Evolutionary conservation across 2,113 vertebrate species (phyloP).

Genomic region (Apteryx mantelli): DNA sequence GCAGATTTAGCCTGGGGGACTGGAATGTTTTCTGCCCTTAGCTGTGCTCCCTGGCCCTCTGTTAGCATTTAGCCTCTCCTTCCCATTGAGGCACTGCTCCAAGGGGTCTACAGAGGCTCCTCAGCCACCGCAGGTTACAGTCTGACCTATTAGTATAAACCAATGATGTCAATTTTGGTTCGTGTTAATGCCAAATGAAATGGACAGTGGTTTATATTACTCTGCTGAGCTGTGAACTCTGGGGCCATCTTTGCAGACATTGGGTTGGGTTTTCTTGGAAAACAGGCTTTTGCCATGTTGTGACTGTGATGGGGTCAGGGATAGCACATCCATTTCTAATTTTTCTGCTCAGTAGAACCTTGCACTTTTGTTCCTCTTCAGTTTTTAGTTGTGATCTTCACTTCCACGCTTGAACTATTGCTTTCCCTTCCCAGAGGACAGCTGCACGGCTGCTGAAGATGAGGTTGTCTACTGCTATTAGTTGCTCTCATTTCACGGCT

Average conservation of each 20-base stretch:
- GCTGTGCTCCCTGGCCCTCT: background rate
- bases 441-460: background rate
- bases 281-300: background rate
- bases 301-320: background rate
- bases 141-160: background rate
- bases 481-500: background rate
- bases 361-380: background rate
- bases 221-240: background rate
- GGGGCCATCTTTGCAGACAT: background rate
- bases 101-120: background rate
- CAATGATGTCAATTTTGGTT: background rate
- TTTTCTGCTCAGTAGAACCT: background rate
- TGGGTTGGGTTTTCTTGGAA: background rate
- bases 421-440: background rate
- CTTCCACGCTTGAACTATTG: background rate
- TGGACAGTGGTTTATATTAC: background rate
- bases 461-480: background rate
- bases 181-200: background rate
- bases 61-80: background rate
- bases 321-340: background rate
- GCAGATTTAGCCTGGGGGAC: rapidly evolving
- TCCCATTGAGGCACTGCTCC: background rate
- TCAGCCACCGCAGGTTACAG: background rate
- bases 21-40: background rate
- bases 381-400: background rate